These are phyloP conservation scores for Austrolebias charrua DNA, from an alignment of 2,797 vertebrate species.

Conservation along the genomic window DNA sequence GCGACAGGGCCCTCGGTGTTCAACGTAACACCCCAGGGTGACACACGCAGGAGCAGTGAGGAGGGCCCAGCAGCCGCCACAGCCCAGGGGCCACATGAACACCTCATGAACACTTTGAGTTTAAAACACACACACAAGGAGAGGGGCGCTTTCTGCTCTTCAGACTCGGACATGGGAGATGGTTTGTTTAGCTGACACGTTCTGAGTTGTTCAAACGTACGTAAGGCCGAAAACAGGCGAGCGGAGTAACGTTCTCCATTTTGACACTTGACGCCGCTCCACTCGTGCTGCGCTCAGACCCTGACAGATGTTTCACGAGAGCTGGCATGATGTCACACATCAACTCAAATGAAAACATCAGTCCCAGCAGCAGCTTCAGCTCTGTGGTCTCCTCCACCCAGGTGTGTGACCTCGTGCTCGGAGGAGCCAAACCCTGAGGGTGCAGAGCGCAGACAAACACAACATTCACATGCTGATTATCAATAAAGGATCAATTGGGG, in stretches of 20 bases:
- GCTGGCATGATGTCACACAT: slow-evolving; percentile 24
- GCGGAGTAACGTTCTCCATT: background rate
- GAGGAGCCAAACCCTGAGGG: slow-evolving; percentile 35
- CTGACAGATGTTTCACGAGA: slow-evolving; percentile 9
- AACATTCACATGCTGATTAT: no score
- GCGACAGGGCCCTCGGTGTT: slow-evolving; percentile 33
- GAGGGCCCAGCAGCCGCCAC: slow-evolving; percentile 6
- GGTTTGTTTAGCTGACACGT: background rate
- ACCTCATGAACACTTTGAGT: background rate
- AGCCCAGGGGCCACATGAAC: background rate
- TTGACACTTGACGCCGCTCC: no score
- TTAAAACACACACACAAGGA: no score
- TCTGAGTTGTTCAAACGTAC: background rate
- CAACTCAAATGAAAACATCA: slow-evolving; percentile 25
- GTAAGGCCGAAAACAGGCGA: no score
- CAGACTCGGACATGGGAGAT: background rate
- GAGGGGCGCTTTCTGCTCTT: background rate
- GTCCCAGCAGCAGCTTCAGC: slow-evolving; percentile 37
- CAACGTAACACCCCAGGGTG: slow-evolving; percentile 61
- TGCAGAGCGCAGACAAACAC: slow-evolving; percentile 18
- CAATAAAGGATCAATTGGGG: no score
- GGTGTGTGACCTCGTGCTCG: slow-evolving; percentile 73
- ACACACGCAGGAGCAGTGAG: slow-evolving; percentile 56
- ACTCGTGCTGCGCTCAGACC: background rate
- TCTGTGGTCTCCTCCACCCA: slow-evolving; percentile 64